Base-by-base conservation (phyloP, 2,888 invertebrate genomes). In the Dastarcus helophoroides region DNA sequence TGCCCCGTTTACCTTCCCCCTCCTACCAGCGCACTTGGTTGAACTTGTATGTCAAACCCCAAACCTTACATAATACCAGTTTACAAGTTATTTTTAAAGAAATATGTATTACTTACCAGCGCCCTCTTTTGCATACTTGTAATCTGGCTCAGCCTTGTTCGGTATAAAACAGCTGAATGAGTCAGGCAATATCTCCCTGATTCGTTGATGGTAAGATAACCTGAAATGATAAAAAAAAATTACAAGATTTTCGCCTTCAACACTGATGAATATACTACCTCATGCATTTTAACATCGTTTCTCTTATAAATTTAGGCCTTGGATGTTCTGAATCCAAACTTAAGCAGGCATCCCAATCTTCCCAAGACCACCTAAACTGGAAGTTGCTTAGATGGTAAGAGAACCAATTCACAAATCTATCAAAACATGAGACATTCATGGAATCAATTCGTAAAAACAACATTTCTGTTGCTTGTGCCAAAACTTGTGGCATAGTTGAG, bases 301-400 rank as follows among this genome's bases (percentile, higher is more conserved):
- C 97, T 41, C 79, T 72, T 32, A 95, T 83, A 59, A 98, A 98
- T 54, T 91, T 83, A 2, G 93, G 89, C 46, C 91, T 83, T 0
- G 95, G 95, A 62, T 90, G 85, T 50, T 93, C 88, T 1, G 71
- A 58, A 54, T 90, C 89, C 13, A 89, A 64, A 40, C 79, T 73
- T n/a, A 88, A 65, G 49, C 86, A 86, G 8, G 79, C 77, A 52
- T 84, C 83, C 91, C 91, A 91, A 53, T 91, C 91, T 43, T 90
- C 89, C 98, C 98, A 98, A 2, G 90, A 90, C 97, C 97, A 98
- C 31, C 93, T 79, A 59, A 93, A 98, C 62, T 98, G 95, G 61
- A 98, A 98, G 66, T 98, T 98, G 59, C 95, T 95, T 62, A 98
- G 69, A 63, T 98, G 97, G 60, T 97, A 97, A 1, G 89, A 78